Evolutionary conservation across 2,113 vertebrate species (phyloP).

Genomic region (Columba janthina): DNA sequence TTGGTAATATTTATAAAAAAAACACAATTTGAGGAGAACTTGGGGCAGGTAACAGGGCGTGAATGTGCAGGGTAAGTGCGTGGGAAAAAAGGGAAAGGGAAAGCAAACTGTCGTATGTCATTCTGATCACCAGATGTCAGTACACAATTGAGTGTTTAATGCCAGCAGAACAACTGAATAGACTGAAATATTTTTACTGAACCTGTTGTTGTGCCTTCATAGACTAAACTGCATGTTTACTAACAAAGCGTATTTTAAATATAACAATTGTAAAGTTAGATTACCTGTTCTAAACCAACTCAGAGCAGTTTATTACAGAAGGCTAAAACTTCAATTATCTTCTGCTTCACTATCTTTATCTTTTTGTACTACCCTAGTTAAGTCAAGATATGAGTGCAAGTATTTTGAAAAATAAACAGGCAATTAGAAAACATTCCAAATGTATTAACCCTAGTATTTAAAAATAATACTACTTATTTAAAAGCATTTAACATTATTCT

Average conservation of each 20-base stretch:
- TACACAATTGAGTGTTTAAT: background rate
- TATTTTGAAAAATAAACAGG: background rate
- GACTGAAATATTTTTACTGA: background rate
- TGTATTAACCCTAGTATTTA: background rate
- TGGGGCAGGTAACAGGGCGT: background rate
- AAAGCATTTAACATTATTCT: background rate
- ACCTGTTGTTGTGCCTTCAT: background rate
- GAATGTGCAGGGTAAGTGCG: background rate
- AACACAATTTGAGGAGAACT: background rate
- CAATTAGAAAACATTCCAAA: background rate
- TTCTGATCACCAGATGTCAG: background rate
- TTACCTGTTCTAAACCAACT: background rate
- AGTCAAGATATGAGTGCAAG: background rate
- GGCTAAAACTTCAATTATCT: background rate
- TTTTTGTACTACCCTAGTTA: background rate
- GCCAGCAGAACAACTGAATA: background rate
- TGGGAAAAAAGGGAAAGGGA: background rate
- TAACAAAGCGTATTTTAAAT: background rate
- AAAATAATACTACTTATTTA: background rate
- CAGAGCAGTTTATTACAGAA: background rate
- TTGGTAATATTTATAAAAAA: background rate
- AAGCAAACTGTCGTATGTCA: background rate
- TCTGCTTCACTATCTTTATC: background rate
- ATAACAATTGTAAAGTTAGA: background rate
- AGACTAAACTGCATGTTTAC: background rate